phyloP scores from a whole-genome alignment of 2,888 invertebrate species.

The Platypus cylindrus region DNA sequence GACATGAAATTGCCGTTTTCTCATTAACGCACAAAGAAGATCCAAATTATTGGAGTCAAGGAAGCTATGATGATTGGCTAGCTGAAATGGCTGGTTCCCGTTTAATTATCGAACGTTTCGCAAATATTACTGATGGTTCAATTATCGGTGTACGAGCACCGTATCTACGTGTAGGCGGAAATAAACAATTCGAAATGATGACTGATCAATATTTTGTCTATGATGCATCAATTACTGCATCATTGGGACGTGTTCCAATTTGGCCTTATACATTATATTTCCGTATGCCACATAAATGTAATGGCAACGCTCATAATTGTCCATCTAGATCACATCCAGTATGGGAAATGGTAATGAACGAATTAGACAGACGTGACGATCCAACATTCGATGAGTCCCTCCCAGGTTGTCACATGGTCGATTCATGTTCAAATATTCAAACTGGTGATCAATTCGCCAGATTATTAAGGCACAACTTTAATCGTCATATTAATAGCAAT shows the following conservation, averaged over 20 bases:
- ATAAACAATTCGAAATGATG: constrained; percentile 96
- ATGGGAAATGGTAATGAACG: constrained; percentile 96
- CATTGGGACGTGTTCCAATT: constrained; percentile 76
- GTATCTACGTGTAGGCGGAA: constrained; percentile 81
- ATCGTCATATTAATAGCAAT: constrained; percentile 86
- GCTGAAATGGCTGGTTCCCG: constrained; percentile 90
- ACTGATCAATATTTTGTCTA: constrained; percentile 88
- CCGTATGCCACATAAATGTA: constrained; percentile 92
- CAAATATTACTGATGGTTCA: constrained; percentile 84
- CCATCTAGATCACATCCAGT: constrained; percentile 84
- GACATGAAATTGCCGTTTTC: constrained; percentile 86
- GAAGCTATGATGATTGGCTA: constrained; percentile 82
- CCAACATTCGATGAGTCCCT: constrained; percentile 87
- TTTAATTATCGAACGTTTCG: constrained; percentile 75
- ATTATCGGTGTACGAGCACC: constrained; percentile 83
- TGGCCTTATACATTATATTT: constrained; percentile 98
- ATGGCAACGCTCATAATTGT: constrained; percentile 87
- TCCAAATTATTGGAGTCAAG: constrained; percentile 79
- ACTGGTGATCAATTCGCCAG: constrained; percentile 82
- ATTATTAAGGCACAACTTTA: constrained; percentile 85
- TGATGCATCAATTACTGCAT: constrained; percentile 88
- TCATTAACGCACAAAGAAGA: constrained; percentile 88
- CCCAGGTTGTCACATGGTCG: constrained; percentile 90
- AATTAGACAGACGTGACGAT: constrained; percentile 84
- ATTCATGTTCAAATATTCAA: constrained; percentile 87